Evolutionary conservation across 2,113 vertebrate genomes (phyloP).

Genomic region (Alethe castanea): DNA sequence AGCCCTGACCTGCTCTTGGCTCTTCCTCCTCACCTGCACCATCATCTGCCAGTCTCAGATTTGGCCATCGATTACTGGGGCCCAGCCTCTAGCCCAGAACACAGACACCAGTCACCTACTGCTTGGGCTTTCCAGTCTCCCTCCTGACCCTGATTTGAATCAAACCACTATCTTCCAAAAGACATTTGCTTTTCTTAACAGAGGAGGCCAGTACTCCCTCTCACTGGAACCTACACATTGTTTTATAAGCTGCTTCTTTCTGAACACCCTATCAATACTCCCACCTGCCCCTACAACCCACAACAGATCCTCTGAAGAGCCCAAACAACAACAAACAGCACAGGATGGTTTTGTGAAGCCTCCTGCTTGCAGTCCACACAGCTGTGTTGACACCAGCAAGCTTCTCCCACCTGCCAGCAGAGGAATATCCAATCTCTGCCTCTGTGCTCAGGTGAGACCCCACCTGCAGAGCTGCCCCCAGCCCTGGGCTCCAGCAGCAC

Average conservation of each 20-base stretch:
- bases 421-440: fast-evolving
- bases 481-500: neutral
- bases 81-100: neutral
- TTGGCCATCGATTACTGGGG: fast-evolving
- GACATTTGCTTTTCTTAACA: neutral
- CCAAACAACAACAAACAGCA: neutral
- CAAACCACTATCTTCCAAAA: neutral
- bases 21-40: neutral
- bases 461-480: neutral
- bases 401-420: neutral
- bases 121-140: neutral
- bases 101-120: neutral
- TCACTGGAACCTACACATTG: neutral
- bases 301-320: neutral
- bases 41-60: neutral
- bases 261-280: neutral
- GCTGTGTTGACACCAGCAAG: neutral
- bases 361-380: neutral
- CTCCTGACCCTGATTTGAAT: neutral
- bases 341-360: neutral
- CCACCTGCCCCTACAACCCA: neutral
- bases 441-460: neutral
- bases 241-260: neutral
- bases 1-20: neutral
- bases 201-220: neutral